Conservation (phyloP, 2,888 invertebrate species). For the Lagria hirta region DNA sequence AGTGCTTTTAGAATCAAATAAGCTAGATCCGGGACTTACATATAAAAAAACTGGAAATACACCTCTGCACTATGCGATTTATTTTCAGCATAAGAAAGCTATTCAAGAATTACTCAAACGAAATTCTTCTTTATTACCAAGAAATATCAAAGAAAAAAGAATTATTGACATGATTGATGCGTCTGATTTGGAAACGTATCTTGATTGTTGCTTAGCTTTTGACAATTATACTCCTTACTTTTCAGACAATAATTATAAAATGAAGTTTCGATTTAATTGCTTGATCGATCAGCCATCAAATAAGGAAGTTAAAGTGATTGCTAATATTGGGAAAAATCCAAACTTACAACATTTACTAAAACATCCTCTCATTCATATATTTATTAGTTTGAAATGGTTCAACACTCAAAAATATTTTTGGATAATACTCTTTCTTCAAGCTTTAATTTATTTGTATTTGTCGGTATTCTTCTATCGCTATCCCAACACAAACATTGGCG, state of each 20-base stretch:
- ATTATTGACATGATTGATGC: slow-evolving; percentile 12
- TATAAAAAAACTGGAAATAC: slow-evolving; percentile 7
- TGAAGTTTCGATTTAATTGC: slow-evolving; percentile 13
- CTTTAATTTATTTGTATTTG: slow-evolving; percentile 1
- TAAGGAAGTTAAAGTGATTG: slow-evolving; percentile 12
- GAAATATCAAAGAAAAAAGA: slow-evolving; percentile 2
- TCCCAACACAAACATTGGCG: not conserved
- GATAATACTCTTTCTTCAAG: slow-evolving; percentile 3
- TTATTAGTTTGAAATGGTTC: slow-evolving; percentile 21
- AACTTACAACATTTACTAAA: slow-evolving; percentile 13
- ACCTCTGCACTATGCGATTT: slow-evolving; percentile 16
- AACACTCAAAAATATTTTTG: slow-evolving; percentile 8
- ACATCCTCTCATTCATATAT: slow-evolving; percentile 17
- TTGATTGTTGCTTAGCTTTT: slow-evolving; percentile 9
- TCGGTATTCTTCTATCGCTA: slow-evolving; percentile 7
- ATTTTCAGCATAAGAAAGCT: slow-evolving; percentile 14
- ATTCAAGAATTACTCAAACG: slow-evolving; percentile 9
- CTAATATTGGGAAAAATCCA: slow-evolving; percentile 8
- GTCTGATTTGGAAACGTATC: slow-evolving; percentile 7
- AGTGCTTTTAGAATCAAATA: slow-evolving; percentile 13
- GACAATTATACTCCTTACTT: slow-evolving; percentile 9
- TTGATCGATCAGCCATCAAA: slow-evolving; percentile 4
- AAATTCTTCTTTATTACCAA: slow-evolving; percentile 2
- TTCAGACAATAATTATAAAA: slow-evolving; percentile 11
- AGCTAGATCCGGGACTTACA: slow-evolving; percentile 2